These are phyloP conservation scores for Clarias gariepinus DNA, from an alignment of 2,113 vertebrate species.

Conservation along the genomic window DNA sequence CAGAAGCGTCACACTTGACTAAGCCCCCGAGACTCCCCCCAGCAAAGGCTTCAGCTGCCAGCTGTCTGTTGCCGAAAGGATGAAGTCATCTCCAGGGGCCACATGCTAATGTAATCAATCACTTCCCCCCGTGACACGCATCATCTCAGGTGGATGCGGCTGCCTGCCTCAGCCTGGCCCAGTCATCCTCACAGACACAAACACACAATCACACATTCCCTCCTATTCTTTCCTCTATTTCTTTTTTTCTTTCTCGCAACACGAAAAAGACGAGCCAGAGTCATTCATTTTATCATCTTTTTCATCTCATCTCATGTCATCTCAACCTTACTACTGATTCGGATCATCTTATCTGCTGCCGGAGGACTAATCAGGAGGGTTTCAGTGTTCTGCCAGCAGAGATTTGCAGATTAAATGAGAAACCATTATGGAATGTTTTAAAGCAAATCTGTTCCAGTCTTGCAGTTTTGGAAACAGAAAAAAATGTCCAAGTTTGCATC, in stretches of 20 bases:
- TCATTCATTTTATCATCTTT: conserved; percentile 16
- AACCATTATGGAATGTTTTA: neutral
- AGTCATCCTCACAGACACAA: conserved; percentile 38
- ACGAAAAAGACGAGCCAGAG: neutral
- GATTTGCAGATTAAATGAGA: neutral
- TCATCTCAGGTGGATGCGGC: conserved; percentile 57
- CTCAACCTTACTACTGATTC: conserved; percentile 17
- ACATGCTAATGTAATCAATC: conserved; percentile 68
- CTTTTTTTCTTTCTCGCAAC: conserved; percentile 14
- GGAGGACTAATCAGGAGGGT: neutral
- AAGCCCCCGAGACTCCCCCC: conserved; percentile 55
- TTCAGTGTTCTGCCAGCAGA: neutral
- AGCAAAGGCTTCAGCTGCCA: conserved; percentile 60
- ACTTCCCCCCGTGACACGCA: conserved; percentile 59
- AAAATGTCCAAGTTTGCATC: neutral
- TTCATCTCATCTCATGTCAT: conserved; percentile 4
- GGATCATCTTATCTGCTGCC: neutral
- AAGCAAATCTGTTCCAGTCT: neutral
- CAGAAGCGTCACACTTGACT: conserved; percentile 60
- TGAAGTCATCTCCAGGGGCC: conserved; percentile 62
- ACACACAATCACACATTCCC: conserved; percentile 16
- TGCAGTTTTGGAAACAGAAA: neutral
- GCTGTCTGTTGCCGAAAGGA: conserved; percentile 66
- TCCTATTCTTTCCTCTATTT: conserved; percentile 47
- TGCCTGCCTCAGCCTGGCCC: conserved; percentile 46